These are phyloP conservation scores for Lepidothrix coronata DNA, from an alignment of 2,113 vertebrate genomes.

Conservation along the genomic window DNA sequence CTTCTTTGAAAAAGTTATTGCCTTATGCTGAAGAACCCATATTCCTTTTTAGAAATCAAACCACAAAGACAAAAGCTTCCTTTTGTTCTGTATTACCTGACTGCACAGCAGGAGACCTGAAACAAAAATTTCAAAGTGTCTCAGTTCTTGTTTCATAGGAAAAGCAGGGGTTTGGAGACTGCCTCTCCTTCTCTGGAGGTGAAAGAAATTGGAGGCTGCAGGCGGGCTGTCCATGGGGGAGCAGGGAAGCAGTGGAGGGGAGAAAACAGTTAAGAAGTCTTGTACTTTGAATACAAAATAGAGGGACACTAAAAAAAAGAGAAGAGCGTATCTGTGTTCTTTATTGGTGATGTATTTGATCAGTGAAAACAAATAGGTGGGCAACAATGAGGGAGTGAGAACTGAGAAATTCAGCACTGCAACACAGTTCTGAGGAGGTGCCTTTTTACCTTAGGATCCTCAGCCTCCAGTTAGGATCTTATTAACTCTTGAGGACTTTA, in stretches of 20 bases:
- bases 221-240: not conserved
- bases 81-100: conserved; percentile 22
- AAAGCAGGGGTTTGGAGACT: not conserved
- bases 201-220: conserved; percentile 24
- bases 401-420: not conserved
- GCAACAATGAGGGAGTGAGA: not conserved
- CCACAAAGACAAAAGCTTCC: conserved; percentile 28
- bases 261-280: not conserved
- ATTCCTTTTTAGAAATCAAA: not conserved
- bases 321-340: not conserved
- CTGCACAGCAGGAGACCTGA: conserved; percentile 25
- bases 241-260: not conserved
- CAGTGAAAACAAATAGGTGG: not conserved
- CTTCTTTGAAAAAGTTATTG: conserved; percentile 1
- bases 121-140: not conserved
- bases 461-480: not conserved
- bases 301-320: not conserved
- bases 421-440: not conserved
- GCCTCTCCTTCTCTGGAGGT: not conserved
- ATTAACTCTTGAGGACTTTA: not conserved
- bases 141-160: not conserved
- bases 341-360: not conserved
- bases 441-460: not conserved
- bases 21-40: not conserved
- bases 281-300: not conserved